Base-by-base conservation (phyloP, 1,140 invertebrate species). In the Chlorops oryzae region DNA sequence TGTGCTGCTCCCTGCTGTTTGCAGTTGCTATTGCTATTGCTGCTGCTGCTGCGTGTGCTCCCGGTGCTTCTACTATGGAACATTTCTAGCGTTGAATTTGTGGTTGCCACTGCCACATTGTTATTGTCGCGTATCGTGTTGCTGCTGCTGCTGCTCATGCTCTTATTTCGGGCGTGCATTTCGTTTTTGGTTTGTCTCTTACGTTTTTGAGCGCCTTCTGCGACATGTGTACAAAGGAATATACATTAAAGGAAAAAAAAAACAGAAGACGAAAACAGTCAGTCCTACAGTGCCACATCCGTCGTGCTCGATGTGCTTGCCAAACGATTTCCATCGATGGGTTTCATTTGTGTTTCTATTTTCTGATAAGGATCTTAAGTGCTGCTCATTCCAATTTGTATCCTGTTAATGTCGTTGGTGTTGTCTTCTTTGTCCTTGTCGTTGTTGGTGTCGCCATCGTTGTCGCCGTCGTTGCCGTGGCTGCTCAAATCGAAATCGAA, bases 271-370 rank as follows among this genome's bases (percentile, higher is more conserved):
- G n/a, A 32, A 32, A 9, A 32, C 39, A 27, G 21, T 44, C 52
- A 23, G 39, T 50, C 41, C 39, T 44, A 7, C 21, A 22, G n/a
- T 41, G 21, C 24, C 15, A n/a, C 6, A 35, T 50, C 40, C 44
- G 53, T 39, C 39, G 41, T 22, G 28, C 4, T 10, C 32, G 43
- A 32, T 38, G 39, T 43, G 41, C 27, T 50, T 52, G 52, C 59
- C 61, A 65, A 62, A 64, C 64, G 57, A 63, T 63, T 60, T 62
- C 61, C 63, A 66, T 65, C 63, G 63, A 68, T 65, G 62, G 60
- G 65, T 64, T 64, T 64, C 62, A 64, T 64, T 64, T 64, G 62
- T 64, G 62, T 68, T 50, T 67, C 65, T 68, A 67, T 67, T 67
- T 67, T 63, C 63, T 69, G 65, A 69, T 69, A 68, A 62, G 51